Evolutionary conservation across 1,140 invertebrate species (phyloP), one percentile per base, ranked within the genome.

Genomic region (Prorops nasuta): DNA sequence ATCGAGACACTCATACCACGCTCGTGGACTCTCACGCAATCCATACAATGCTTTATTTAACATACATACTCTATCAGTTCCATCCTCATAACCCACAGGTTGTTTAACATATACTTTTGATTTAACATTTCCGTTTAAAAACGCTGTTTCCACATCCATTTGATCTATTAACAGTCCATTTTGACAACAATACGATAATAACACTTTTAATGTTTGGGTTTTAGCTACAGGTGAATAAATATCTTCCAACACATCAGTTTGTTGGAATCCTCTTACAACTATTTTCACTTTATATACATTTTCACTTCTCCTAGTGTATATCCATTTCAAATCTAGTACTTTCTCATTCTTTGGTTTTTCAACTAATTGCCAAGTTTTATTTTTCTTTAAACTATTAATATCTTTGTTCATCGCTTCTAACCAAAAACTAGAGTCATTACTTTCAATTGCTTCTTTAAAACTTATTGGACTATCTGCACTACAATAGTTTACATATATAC

Each of bases 181-280:
- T 35, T 14, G 34, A 4, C 9, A 10, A 14, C 34, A 35, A 15
- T 9, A 15, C 4, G 34, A 35, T 15, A 35, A 14, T 35, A 35
- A 15, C 14, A 35, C 6, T 35, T 35, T 35, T 15, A 35, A 35
- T 4, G 34, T 35, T 28, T 28, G 24, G 4, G 10, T 10, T 10
- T 10, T 28, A 28, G 24, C 24, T 28, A 28, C 24, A 6, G 24
- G 24, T 28, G 24, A 28, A 28, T 28, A 28, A 6, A 28, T 28
- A 28, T 35, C 34, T 14, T 68, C 66, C 9, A 61, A 43, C 8
- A 56, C 58, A 19, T 28, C 7, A 16, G 22, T 15, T 48, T 67
- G 68, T 17, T n/a, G 38, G 40, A 59, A 72, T 9, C 69, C 71
- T 56, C 67, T 64, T 21, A 63, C 67, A n/a, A 77, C 71, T 36